Percentiles rank a stretch among this genome's conserved stretches.
phyloP scores from a whole-genome alignment of 2,113 vertebrate species.

The Eublepharis macularius region DNA sequence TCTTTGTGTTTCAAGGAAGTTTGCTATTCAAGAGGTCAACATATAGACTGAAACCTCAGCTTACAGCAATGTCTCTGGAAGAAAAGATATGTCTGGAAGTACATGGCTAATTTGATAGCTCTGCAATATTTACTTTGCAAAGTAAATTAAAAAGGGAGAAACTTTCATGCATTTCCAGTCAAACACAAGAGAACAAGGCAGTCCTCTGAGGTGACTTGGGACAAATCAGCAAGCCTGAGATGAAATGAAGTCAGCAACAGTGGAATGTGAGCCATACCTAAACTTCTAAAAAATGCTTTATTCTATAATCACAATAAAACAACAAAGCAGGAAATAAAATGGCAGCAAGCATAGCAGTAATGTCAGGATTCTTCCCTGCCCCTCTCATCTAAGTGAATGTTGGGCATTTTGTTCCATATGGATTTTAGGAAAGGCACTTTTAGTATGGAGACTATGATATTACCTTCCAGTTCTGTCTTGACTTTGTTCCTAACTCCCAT shows the following conservation, averaged over 20 bases:
- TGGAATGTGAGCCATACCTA: conserved; percentile 58
- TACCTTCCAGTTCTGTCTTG: no score
- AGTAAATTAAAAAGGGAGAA: conserved; percentile 62
- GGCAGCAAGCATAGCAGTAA: conserved; percentile 46
- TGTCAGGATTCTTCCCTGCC: neutral
- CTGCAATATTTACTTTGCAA: conserved; percentile 71
- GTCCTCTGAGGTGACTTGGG: conserved; percentile 49
- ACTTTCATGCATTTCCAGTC: conserved; percentile 44
- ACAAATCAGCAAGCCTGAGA: conserved; percentile 51
- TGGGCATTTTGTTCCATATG: neutral
- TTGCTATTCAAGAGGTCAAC: conserved; percentile 65
- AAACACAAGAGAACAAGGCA: conserved; percentile 62
- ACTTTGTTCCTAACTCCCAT: neutral
- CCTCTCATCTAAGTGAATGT: neutral
- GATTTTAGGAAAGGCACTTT: neutral
- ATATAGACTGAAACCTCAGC: conserved; percentile 72
- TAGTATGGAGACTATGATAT: no score
- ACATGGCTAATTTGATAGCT: conserved; percentile 71
- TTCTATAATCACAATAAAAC: conserved; percentile 64
- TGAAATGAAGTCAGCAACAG: conserved; percentile 61
- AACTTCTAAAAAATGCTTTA: conserved; percentile 65
- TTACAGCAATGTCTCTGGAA: conserved; percentile 70
- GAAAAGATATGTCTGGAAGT: conserved; percentile 74
- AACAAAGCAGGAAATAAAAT: conserved; percentile 65
- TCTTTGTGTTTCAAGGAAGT: conserved; percentile 75